These are phyloP conservation scores for Drosophila mulleri DNA, from an alignment of 2,888 invertebrate genomes.

Conservation along the genomic window DNA sequence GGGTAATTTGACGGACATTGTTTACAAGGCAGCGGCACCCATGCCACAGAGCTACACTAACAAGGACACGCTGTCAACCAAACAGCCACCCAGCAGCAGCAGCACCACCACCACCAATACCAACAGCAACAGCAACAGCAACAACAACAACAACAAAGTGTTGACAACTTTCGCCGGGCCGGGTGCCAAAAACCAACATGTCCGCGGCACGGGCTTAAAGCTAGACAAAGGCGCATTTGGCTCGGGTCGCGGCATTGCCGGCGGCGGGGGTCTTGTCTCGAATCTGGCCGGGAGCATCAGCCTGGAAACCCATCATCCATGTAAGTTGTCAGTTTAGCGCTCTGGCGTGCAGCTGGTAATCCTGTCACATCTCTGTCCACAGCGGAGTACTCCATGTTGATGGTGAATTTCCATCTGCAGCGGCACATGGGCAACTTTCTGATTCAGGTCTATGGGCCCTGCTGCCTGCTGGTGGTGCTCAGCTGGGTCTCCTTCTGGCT, in stretches of 20 bases:
- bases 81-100: conserved; percentile 25
- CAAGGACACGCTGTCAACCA: conserved; percentile 54
- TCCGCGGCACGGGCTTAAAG: conserved; percentile 80
- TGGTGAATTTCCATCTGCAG: conserved; percentile 91
- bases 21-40: conserved; percentile 83
- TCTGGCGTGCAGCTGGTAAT: conserved; percentile 1
- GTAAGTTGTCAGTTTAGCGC: conserved; percentile 56
- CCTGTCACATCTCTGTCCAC: neutral
- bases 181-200: conserved; percentile 81
- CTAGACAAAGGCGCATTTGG: conserved; percentile 78
- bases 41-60: conserved; percentile 58
- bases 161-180: conserved; percentile 78
- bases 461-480: conserved; percentile 92
- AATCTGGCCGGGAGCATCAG: conserved; percentile 63
- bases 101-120: conserved; percentile 3
- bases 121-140: neutral
- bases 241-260: conserved; percentile 57
- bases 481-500: conserved; percentile 96
- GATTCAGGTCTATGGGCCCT: conserved; percentile 94
- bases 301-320: conserved; percentile 76
- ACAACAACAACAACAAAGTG: conserved; percentile 56
- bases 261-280: conserved; percentile 49
- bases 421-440: conserved; percentile 94
- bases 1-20: conserved; percentile 88
- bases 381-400: conserved; percentile 90